phyloP scores from a whole-genome alignment of 2,113 vertebrate species.

The Cebus imitator region DNA sequence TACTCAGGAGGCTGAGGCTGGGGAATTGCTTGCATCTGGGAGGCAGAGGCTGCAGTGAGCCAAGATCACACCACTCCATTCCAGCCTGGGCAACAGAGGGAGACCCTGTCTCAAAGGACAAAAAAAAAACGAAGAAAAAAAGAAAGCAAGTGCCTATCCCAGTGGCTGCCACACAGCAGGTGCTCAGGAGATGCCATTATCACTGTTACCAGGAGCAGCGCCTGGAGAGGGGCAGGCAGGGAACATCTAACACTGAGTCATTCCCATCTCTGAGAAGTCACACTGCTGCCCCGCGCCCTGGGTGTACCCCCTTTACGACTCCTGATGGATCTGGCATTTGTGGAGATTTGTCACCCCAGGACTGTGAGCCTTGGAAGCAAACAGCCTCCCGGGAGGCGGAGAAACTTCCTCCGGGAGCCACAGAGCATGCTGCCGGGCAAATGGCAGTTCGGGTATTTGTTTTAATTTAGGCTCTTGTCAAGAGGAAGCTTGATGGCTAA shows the following conservation, averaged over 20 bases:
- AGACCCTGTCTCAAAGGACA: too few relatives aligned
- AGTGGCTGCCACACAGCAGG: neutral
- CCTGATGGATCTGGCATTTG: neutral
- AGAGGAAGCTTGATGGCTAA: conserved; percentile 74
- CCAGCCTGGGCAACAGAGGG: too few relatives aligned
- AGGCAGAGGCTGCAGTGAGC: too few relatives aligned
- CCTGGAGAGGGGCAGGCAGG: neutral
- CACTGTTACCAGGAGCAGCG: neutral
- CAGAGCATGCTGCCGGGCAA: conserved; percentile 64
- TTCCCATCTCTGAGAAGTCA: neutral
- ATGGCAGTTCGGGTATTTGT: conserved; percentile 73
- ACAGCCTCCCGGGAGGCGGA: conserved; percentile 19
- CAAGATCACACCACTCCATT: too few relatives aligned
- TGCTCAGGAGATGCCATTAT: neutral
- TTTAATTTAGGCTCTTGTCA: conserved; percentile 74
- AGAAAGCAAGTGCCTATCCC: neutral
- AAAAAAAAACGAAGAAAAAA: too few relatives aligned
- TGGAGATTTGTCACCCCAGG: neutral
- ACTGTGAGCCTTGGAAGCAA: conserved; percentile 26
- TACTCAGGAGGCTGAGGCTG: too few relatives aligned
- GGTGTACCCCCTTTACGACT: neutral
- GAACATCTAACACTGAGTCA: neutral
- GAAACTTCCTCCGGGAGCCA: conserved; percentile 55
- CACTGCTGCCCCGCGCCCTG: neutral
- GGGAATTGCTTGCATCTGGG: too few relatives aligned